Base-by-base conservation (phyloP, 1,140 invertebrate species). In the Drusus annulatus region DNA sequence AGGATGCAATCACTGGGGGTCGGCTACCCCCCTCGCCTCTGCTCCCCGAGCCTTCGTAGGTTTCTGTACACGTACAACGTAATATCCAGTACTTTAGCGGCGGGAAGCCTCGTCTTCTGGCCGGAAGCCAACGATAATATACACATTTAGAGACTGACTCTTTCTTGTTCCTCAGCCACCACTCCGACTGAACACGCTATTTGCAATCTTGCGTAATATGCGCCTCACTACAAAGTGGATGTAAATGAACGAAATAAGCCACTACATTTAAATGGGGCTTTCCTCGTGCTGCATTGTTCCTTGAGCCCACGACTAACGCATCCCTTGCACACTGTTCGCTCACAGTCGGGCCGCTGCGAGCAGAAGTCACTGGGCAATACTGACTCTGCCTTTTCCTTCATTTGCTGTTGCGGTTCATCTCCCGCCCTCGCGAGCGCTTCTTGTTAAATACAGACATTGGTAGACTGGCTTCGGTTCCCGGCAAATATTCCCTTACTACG, bases 91-190 rank as follows among this genome's bases (percentile, higher is more conserved):
- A 73, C 75, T 81, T 81, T 74, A 71, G 75, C 31, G 75, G 75
- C 76, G 65, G 74, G 79, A 80, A 73, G 68, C 58, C 68, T 60
- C 80, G 52, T 81, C 78, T 63, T 65, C 75, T 83, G 81, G 81
- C 74, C 79, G 68, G 78, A 78, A 78, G 81, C 81, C 81, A 83
- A 78, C 68, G 69, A 76, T 80, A 83, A 83, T 80, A 80, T 77
- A 83, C 78, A 82, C 78, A 77, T 78, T 78, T 74, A 77, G 79
- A 76, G 36, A 45, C 62, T 71, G 80, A 71, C 31, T 77, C 62
- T 81, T 77, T 73, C 75, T 62, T 78, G 36, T 62, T 76, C 52
- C 65, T 45, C 36, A n/a, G 25, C 25, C 71, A n/a, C 58, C 23
- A 15, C 60, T 65, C 62, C 36, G 36, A n/a, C 76, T 56, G 16